Evolutionary conservation across 2,888 invertebrate species (phyloP).

Genomic region (Erebia aethiops): DNA sequence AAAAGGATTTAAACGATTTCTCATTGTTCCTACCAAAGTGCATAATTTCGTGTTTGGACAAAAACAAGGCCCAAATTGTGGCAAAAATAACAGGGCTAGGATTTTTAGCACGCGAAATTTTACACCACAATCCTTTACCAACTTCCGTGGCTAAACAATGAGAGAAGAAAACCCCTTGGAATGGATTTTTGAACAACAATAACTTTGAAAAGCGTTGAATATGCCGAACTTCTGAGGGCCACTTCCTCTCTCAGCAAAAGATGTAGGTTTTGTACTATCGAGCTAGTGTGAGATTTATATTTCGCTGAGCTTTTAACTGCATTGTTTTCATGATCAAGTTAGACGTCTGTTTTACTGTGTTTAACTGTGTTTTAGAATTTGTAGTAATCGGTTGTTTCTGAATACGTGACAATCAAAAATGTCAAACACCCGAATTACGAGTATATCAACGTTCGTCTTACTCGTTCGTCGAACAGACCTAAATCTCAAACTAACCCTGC

Average conservation of each 20-base stretch:
- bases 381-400: too few relatives aligned
- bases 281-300: too few relatives aligned
- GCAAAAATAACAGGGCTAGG: slow-evolving; percentile 18
- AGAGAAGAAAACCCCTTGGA: slow-evolving; percentile 33
- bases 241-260: slow-evolving; percentile 33
- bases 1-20: slow-evolving; percentile 9
- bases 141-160: slow-evolving; percentile 37
- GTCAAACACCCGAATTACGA: too few relatives aligned
- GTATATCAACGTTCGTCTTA: too few relatives aligned
- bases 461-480: too few relatives aligned
- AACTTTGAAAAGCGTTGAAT: slow-evolving; percentile 32
- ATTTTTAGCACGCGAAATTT: slow-evolving; percentile 10
- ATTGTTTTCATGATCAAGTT: too few relatives aligned
- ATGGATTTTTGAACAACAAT: slow-evolving; percentile 32
- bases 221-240: slow-evolving; percentile 25
- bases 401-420: too few relatives aligned
- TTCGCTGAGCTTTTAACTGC: slow-evolving; percentile 11
- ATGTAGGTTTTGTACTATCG: slow-evolving; percentile 3
- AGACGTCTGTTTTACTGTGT: too few relatives aligned
- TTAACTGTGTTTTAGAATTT: too few relatives aligned
- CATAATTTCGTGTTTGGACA: slow-evolving; percentile 19
- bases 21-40: slow-evolving; percentile 12
- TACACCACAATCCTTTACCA: slow-evolving; percentile 33
- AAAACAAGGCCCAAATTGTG: background rate
- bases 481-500: too few relatives aligned